Evolutionary conservation across 2,797 vertebrate species (phyloP).

Genomic region (Fringilla coelebs): DNA sequence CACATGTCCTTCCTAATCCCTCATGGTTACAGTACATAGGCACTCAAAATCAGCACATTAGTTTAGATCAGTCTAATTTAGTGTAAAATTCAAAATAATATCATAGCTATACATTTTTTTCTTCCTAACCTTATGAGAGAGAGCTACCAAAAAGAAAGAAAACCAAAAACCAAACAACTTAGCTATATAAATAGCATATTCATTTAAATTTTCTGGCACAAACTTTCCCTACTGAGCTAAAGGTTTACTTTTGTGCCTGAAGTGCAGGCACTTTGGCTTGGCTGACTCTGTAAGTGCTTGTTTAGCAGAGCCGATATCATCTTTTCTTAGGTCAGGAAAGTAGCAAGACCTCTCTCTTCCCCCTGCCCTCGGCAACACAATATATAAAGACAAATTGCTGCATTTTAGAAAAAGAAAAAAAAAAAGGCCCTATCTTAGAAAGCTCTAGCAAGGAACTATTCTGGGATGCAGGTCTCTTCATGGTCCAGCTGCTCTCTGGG

Average conservation of each 20-base stretch:
- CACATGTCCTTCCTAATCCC: neutral
- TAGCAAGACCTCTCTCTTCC: neutral
- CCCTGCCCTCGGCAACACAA: neutral
- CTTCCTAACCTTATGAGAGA: neutral
- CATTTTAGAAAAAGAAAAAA: neutral
- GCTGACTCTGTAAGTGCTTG: neutral
- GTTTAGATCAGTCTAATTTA: neutral
- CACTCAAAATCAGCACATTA: neutral
- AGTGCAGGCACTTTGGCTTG: neutral
- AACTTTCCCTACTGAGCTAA: neutral
- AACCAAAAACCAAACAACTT: rapidly evolving
- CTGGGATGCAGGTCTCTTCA: neutral
- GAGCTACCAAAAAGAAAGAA: neutral
- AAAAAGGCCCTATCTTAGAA: neutral
- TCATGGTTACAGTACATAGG: rapidly evolving
- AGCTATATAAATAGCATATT: neutral
- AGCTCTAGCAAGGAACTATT: neutral
- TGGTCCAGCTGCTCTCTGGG: neutral
- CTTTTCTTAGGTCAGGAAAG: neutral
- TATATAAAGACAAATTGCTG: slow-evolving; percentile 2
- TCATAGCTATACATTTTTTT: neutral
- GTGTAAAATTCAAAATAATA: neutral
- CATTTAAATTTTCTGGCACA: neutral
- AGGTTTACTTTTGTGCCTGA: neutral
- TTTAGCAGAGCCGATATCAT: neutral